Percentiles rank a stretch among this genome's conserved stretches.
phyloP scores from a whole-genome alignment of 2,888 invertebrate genomes.

The Dione vanillae region DNA sequence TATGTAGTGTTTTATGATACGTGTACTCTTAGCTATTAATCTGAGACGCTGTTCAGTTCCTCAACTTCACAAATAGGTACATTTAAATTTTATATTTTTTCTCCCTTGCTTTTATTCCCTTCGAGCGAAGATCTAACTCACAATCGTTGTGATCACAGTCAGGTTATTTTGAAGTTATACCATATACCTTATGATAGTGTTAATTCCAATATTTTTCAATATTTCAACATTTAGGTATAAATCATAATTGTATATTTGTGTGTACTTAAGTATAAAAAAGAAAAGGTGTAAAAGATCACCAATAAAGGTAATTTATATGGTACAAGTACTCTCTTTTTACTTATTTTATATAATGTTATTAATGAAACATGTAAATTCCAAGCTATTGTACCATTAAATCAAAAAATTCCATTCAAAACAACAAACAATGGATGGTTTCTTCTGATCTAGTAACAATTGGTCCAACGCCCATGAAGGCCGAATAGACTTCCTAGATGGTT shows the following conservation, averaged over 20 bases:
- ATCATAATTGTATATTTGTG: too few species aligned
- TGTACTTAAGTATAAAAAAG: too few species aligned
- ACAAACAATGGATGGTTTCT: constrained; percentile 43
- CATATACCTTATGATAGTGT: too few species aligned
- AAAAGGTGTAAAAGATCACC: too few species aligned
- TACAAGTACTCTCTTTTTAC: background rate
- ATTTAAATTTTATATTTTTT: too few species aligned
- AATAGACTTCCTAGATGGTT: constrained; percentile 47
- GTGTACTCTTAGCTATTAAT: constrained; percentile 26
- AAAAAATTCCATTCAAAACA: constrained; percentile 41
- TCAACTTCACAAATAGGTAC: background rate
- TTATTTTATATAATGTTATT: background rate
- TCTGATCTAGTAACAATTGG: constrained; percentile 47
- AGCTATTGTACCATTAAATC: constrained; percentile 35
- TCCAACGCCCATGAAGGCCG: constrained; percentile 51
- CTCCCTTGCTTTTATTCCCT: too few species aligned
- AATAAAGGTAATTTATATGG: too few species aligned
- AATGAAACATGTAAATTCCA: constrained; percentile 28
- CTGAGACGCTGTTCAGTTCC: background rate
- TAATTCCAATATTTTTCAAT: too few species aligned
- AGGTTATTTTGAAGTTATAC: too few species aligned
- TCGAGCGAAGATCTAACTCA: too few species aligned
- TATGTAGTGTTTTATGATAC: constrained; percentile 51
- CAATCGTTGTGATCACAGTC: too few species aligned
- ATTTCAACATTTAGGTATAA: too few species aligned